These are phyloP conservation scores for Drosophila diplacantha DNA, from an alignment of 2,888 invertebrate genomes.

Conservation along the genomic window DNA sequence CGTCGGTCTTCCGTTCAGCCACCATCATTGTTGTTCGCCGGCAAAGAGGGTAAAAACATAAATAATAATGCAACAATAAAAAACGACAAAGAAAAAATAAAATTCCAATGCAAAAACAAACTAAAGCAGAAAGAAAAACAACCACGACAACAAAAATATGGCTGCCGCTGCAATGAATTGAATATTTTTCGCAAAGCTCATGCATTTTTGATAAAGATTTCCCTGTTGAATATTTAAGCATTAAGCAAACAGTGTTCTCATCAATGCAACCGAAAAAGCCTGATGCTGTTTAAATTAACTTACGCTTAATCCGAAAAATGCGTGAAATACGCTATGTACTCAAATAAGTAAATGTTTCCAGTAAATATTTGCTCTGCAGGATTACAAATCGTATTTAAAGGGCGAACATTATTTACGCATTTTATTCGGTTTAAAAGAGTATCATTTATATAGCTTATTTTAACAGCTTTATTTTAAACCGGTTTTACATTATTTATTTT, in stretches of 20 bases:
- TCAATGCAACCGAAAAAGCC: slow-evolving; percentile 10
- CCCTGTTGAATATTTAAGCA: slow-evolving; percentile 42
- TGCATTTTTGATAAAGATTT: slow-evolving; percentile 53
- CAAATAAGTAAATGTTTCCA: slow-evolving; percentile 31
- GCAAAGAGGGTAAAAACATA: slow-evolving; percentile 15
- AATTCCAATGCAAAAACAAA: slow-evolving; percentile 17
- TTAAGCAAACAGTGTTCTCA: slow-evolving; percentile 31
- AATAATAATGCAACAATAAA: slow-evolving; percentile 19
- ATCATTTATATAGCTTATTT: not conserved
- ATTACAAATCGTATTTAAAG: slow-evolving; percentile 8
- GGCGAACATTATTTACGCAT: not conserved
- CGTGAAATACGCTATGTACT: slow-evolving; percentile 11
- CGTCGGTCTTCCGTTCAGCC: slow-evolving; percentile 9
- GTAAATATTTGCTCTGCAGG: slow-evolving; percentile 17
- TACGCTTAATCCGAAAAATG: slow-evolving; percentile 30
- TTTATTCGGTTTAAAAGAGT: not conserved
- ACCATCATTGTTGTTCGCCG: slow-evolving; percentile 13
- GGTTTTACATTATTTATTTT: not conserved
- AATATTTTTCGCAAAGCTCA: slow-evolving; percentile 35
- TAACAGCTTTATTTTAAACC: not conserved
- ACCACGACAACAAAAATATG: slow-evolving; percentile 31
- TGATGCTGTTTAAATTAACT: slow-evolving; percentile 35
- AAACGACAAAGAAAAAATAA: slow-evolving; percentile 6
- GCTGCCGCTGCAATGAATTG: slow-evolving; percentile 22
- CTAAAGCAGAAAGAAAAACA: slow-evolving; percentile 14